A percentile compares a stretch with the other conserved stretches of the same genome.
Evolutionary conservation across 1,140 invertebrate species (phyloP).

Genomic region (Liolophura sinensis): DNA sequence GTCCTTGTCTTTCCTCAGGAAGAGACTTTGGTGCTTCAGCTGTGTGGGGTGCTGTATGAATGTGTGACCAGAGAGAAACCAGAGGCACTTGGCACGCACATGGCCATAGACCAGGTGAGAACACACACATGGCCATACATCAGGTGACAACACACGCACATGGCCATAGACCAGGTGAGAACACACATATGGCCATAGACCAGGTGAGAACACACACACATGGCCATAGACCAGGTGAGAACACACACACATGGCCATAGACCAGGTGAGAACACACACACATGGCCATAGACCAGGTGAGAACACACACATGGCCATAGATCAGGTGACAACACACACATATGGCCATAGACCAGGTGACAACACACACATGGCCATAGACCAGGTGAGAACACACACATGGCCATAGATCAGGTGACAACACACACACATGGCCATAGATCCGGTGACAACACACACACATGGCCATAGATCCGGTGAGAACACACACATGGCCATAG

Average conservation of each 20-base stretch:
- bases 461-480: too few species aligned
- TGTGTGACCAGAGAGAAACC: conserved; percentile 85
- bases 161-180: conserved; percentile 42
- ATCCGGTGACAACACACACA: too few species aligned
- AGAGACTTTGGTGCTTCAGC: conserved; percentile 63
- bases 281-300: too few species aligned
- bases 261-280: too few species aligned
- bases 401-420: too few species aligned
- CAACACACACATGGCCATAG: too few species aligned
- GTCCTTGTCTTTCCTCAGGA: conserved; percentile 30
- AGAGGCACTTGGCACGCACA: conserved; percentile 70
- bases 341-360: too few species aligned
- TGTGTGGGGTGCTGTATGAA: conserved; percentile 81
- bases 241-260: not conserved
- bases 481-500: too few species aligned
- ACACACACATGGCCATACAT: conserved; percentile 24
- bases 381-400: too few species aligned
- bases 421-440: too few species aligned
- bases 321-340: too few species aligned
- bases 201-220: conserved; percentile 36
- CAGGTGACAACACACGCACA: conserved; percentile 31
- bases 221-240: not conserved
- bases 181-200: conserved; percentile 14
- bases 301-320: too few species aligned
- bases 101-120: conserved; percentile 45